Evolutionary conservation across 2,797 vertebrate genomes (phyloP).

Genomic region (Silurus aristotelis): DNA sequence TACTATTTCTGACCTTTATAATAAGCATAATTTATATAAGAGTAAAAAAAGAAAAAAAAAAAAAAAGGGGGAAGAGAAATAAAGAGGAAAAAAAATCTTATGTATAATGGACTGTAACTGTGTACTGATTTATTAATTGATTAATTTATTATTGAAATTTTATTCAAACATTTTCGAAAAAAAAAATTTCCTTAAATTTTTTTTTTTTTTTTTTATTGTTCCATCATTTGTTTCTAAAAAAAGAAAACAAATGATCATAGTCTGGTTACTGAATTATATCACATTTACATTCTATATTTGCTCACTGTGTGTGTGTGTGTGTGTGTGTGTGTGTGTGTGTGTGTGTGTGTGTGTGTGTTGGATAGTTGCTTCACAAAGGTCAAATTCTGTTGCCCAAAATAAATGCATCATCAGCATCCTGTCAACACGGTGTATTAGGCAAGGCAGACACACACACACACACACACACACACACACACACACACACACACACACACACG

Average conservation of each 20-base stretch:
- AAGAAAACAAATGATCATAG: neutral
- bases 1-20: conserved; percentile 65
- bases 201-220: neutral
- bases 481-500: neutral
- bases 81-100: conserved; percentile 55
- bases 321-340: neutral
- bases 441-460: conserved; percentile 55
- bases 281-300: neutral
- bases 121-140: neutral
- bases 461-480: no score
- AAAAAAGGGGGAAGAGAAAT: no score
- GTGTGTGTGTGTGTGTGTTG: neutral
- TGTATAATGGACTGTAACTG: conserved; percentile 51
- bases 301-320: neutral
- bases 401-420: conserved; percentile 88
- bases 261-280: neutral
- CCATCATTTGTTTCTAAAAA: neutral
- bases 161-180: no score
- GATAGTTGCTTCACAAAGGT: conserved; percentile 51
- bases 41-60: no score
- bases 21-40: conserved; percentile 55
- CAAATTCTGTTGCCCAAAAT: conserved; percentile 81
- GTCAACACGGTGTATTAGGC: conserved; percentile 89
- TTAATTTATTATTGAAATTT: no score
- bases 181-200: no score